These are phyloP conservation scores for Tridacna crocea DNA, from an alignment of 2,888 invertebrate genomes.

Conservation along the genomic window DNA sequence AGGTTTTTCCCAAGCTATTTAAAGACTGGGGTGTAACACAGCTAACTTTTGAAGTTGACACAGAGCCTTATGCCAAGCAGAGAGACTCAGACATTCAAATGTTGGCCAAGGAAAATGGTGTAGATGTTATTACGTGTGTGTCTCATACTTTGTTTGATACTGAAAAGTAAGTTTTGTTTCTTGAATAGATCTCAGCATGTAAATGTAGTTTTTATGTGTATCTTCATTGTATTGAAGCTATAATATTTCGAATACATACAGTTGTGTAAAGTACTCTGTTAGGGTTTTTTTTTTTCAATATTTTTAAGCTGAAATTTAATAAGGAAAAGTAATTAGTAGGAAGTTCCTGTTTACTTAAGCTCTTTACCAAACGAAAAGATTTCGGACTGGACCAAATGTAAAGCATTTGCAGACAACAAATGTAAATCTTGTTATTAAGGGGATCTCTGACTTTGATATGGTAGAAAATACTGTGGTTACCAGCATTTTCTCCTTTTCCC, in stretches of 20 bases:
- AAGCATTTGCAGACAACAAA: conserved; percentile 7
- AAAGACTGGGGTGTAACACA: conserved; percentile 92
- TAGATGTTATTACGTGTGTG: conserved; percentile 90
- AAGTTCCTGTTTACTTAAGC: too few species aligned
- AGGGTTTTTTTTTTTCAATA: too few species aligned
- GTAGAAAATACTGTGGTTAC: not conserved
- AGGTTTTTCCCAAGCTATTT: conserved; percentile 73
- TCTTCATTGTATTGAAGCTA: not conserved
- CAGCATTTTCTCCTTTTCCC: not conserved
- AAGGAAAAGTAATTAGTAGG: too few species aligned
- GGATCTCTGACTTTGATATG: not conserved
- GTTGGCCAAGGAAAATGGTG: conserved; percentile 91
- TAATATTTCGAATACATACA: too few species aligned
- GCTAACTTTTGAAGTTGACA: conserved; percentile 94
- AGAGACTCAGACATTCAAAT: conserved; percentile 92
- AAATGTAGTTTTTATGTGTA: not conserved
- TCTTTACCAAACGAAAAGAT: too few species aligned
- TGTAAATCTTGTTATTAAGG: not conserved
- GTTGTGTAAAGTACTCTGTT: too few species aligned
- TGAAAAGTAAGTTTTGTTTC: conserved; percentile 83
- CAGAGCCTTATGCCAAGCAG: conserved; percentile 93
- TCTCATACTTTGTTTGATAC: conserved; percentile 95
- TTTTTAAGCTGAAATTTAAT: too few species aligned
- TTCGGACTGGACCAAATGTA: too few species aligned
- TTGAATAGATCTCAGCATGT: not conserved